phyloP scores from a whole-genome alignment of 2,113 vertebrate genomes.

The Callaeas wilsoni region DNA sequence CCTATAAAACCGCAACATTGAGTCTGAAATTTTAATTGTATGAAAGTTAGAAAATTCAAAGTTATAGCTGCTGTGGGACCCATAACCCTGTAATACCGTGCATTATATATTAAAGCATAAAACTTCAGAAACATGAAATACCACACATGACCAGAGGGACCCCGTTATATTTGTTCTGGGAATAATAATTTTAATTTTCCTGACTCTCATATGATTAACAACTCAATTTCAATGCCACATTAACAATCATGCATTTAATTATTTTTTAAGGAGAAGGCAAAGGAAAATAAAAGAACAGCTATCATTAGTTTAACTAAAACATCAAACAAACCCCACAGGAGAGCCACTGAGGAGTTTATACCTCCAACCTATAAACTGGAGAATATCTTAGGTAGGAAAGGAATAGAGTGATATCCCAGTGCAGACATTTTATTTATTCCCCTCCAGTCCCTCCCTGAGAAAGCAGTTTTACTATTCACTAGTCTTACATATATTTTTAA shows the following conservation, averaged over 20 bases:
- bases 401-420: background rate
- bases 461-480: background rate
- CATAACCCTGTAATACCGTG: background rate
- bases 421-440: background rate
- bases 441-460: background rate
- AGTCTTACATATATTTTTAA: background rate
- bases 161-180: slow-evolving; percentile 22
- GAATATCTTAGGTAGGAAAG: background rate
- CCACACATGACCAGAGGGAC: slow-evolving; percentile 7
- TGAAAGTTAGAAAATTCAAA: slow-evolving; percentile 24
- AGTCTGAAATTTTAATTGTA: slow-evolving; percentile 35
- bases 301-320: slow-evolving; percentile 30
- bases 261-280: slow-evolving; percentile 1
- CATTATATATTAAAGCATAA: slow-evolving; percentile 38
- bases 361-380: background rate
- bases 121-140: slow-evolving; percentile 38
- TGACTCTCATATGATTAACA: slow-evolving; percentile 33
- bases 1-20: background rate
- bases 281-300: slow-evolving; percentile 9
- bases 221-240: slow-evolving; percentile 14
- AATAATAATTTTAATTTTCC: slow-evolving; percentile 29
- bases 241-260: slow-evolving; percentile 40
- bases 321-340: background rate
- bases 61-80: slow-evolving; percentile 17
- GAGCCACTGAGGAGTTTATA: background rate